Base-by-base conservation (phyloP, 2,113 vertebrate species). In the Anser cygnoides region DNA sequence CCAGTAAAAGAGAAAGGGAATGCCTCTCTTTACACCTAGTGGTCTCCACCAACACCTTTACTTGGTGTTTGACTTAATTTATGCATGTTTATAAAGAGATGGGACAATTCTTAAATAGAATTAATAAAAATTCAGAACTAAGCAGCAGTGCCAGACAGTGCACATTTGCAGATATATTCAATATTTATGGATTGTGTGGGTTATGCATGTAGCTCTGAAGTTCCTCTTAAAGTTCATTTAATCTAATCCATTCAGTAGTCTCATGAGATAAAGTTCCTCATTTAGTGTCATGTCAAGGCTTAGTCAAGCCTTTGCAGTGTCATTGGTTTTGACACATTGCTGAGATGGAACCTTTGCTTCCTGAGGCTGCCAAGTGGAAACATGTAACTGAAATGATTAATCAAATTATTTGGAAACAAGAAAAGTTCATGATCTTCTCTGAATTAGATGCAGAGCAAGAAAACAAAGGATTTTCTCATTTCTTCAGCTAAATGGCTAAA, bases 341-440 rank as follows among this genome's bases (percentile, higher is more conserved):
- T 93, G 92, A 96, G 91, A 83, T 11, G 83, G 87, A 90, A 74
- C 22, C 55, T 91, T 88, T 94, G 85, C 87, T 91, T 94, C 26
- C 9, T 1, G 65, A 81, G 44, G 57, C 3, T 92, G 84, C 55
- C 92, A 94, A 92, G 66, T 55, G 43, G 84, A 92, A 92, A 92
- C 29, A 55, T 73, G 65, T 58, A 93, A 91, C 78, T 75, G 66
- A 94, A 97, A 94, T 92, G 82, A 96, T 95, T 96, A 93, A 93
- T 90, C 63, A 81, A 84, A 94, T 93, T 86, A 89, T 46, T 84
- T 33, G 25, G 5, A 59, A 78, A 70, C 75, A 23, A 54, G 39
- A 66, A 66, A 73, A 39, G 29, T 49, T 52, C 65, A 75, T 58
- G 5, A 10, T 66, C 41, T 84, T 91, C 31, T 18, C 50, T 67